phyloP scores from a whole-genome alignment of 2,797 vertebrate genomes.

The Distichodus sexfasciatus region DNA sequence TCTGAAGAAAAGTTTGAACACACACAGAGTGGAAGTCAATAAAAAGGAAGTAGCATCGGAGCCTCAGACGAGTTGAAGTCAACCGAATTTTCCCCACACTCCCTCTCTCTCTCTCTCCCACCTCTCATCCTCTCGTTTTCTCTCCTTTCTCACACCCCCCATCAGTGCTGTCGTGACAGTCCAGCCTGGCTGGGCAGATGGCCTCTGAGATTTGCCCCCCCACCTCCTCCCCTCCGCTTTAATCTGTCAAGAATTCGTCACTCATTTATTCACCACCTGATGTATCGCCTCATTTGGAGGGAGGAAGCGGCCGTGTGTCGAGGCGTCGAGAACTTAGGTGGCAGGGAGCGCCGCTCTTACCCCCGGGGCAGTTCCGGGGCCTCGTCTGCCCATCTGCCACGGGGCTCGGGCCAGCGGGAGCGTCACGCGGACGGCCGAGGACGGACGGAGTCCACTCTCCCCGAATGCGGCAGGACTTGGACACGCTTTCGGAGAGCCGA shows the following conservation, averaged over 20 bases:
- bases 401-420: constrained; percentile 35
- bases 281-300: constrained; percentile 39
- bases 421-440: constrained; percentile 9
- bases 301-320: constrained; percentile 29
- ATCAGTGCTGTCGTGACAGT: constrained; percentile 69
- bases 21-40: too few species aligned
- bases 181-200: constrained; percentile 76
- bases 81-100: too few species aligned
- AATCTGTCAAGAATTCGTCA: constrained; percentile 44
- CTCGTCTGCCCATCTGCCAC: constrained; percentile 44
- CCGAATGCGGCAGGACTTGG: constrained; percentile 28
- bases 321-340: constrained; percentile 34
- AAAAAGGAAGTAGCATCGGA: too few species aligned
- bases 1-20: too few species aligned
- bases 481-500: constrained; percentile 9
- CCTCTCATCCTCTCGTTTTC: neutral
- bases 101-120: neutral
- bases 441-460: constrained; percentile 25
- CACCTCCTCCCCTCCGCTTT: constrained; percentile 33
- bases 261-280: constrained; percentile 43
- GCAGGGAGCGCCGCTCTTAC: constrained; percentile 38
- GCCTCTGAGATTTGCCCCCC: constrained; percentile 65
- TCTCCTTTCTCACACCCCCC: constrained; percentile 53
- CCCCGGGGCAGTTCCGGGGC: constrained; percentile 46
- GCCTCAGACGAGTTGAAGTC: neutral